phyloP scores from a whole-genome alignment of 2,888 invertebrate species.

The Macrophya alboannulata region DNA sequence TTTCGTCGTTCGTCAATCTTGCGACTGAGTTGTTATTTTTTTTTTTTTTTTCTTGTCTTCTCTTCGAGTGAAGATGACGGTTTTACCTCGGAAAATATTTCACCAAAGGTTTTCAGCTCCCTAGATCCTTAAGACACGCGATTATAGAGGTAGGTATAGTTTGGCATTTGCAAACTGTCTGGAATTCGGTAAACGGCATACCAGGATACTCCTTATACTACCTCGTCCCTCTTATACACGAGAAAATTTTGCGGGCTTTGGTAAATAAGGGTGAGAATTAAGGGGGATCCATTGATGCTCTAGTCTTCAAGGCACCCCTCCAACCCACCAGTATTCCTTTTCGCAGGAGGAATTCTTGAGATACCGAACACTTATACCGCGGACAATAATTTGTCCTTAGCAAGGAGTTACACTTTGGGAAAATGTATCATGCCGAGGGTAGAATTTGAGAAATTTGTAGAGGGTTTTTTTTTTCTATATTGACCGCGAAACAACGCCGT shows the following conservation, averaged over 20 bases:
- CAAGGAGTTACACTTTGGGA: background rate
- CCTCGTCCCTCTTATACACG: background rate
- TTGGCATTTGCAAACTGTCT: background rate
- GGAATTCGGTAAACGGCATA: background rate
- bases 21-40: background rate
- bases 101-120: background rate
- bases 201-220: background rate
- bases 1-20: slow-evolving; percentile 13
- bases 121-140: background rate
- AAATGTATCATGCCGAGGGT: background rate
- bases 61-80: background rate
- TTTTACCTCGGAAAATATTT: background rate
- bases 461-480: background rate
- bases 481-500: background rate
- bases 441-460: background rate
- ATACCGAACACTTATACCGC: background rate
- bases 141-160: background rate
- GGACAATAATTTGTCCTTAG: slow-evolving; percentile 1
- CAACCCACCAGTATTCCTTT: background rate
- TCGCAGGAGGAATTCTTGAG: background rate
- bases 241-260: background rate
- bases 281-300: background rate
- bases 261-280: background rate
- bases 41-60: background rate
- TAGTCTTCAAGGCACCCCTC: background rate